These are phyloP conservation scores for Drosophila anomelani DNA, from an alignment of 2,888 invertebrate genomes.

Conservation along the genomic window DNA sequence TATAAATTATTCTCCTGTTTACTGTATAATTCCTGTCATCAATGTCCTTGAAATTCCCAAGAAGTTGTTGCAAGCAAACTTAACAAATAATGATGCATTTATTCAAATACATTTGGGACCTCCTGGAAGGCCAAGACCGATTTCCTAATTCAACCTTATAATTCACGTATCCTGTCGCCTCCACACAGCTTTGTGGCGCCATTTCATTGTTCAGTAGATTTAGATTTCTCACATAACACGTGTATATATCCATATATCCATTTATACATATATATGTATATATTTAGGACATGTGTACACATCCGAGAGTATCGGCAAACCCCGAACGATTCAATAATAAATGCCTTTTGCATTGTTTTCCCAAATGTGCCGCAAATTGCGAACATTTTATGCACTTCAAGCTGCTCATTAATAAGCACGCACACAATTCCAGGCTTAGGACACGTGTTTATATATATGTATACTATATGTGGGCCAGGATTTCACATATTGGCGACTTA, in stretches of 20 bases:
- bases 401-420: constrained; percentile 51
- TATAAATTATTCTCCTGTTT: neutral
- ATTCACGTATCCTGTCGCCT: constrained; percentile 29
- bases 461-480: neutral
- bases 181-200: constrained; percentile 18
- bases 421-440: neutral
- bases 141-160: constrained; percentile 17
- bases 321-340: constrained; percentile 50
- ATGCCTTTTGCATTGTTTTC: constrained; percentile 49
- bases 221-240: neutral
- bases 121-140: constrained; percentile 4
- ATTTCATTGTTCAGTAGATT: constrained; percentile 28
- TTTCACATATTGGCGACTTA: constrained; percentile 43
- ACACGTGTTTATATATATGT: neutral
- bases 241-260: neutral
- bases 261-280: neutral
- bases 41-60: neutral
- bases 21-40: constrained; percentile 1
- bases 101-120: neutral
- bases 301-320: neutral
- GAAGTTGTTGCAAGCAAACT: neutral
- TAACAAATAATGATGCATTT: neutral
- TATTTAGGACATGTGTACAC: neutral
- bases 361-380: constrained; percentile 47
- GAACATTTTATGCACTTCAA: constrained; percentile 46